Percentiles rank a stretch among this genome's conserved stretches.
phyloP scores from a whole-genome alignment of 2,113 vertebrate genomes.

The Empidonax traillii region DNA sequence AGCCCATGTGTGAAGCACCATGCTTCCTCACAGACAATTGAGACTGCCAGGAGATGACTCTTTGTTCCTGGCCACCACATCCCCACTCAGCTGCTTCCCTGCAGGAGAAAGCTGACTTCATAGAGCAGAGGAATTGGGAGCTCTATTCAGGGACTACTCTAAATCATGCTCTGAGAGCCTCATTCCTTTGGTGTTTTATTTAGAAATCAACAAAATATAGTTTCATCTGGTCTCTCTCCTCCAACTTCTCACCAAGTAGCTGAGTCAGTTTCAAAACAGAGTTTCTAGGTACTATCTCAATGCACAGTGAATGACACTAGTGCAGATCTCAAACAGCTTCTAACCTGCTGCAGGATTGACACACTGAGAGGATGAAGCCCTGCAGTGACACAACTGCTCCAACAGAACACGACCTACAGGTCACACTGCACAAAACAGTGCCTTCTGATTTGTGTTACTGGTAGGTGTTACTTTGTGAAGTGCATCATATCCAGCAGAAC shows the following conservation, averaged over 20 bases:
- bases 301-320: neutral
- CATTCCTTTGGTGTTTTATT: neutral
- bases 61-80: neutral
- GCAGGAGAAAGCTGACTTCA: neutral
- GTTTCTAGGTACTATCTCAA: neutral
- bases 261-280: neutral
- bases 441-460: neutral
- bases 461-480: neutral
- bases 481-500: neutral
- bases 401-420: rapidly evolving
- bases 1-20: neutral
- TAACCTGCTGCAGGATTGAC: neutral
- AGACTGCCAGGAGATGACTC: neutral
- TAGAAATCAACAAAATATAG: neutral
- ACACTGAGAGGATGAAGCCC: neutral
- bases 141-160: neutral
- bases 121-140: neutral
- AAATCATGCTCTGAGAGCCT: neutral
- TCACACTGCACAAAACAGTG: neutral
- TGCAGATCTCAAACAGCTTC: neutral
- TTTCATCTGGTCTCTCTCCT: neutral
- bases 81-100: neutral
- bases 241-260: neutral
- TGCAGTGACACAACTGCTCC: neutral
- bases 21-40: neutral